Percentiles rank a stretch among this genome's conserved stretches.
Conservation (phyloP, 35 echinoderm and acorn worm species). For the Lytechinus pictus region DNA sequence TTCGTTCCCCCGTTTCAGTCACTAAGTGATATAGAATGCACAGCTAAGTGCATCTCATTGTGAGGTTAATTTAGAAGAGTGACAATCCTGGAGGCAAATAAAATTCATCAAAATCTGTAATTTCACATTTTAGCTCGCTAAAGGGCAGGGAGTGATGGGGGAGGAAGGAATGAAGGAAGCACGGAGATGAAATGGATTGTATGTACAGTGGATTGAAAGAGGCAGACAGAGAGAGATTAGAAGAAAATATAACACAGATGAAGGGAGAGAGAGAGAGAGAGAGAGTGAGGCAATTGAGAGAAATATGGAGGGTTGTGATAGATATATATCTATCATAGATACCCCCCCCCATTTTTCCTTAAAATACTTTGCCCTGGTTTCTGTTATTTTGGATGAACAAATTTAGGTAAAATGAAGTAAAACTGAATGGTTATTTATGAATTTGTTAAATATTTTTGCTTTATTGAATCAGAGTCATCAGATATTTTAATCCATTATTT, state of each 20-base stretch:
- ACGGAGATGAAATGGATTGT: neutral
- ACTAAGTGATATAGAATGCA: constrained; percentile 2
- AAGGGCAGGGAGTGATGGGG: neutral
- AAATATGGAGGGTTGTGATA: neutral
- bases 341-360: too few relatives aligned
- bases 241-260: neutral
- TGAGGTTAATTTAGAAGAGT: constrained; percentile 4
- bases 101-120: constrained; percentile 20
- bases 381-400: too few relatives aligned
- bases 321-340: too few relatives aligned
- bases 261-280: neutral
- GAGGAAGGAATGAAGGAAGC: neutral
- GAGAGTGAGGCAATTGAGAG: neutral
- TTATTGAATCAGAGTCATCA: too few relatives aligned
- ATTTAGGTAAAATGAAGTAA: too few relatives aligned
- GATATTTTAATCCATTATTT: too few relatives aligned
- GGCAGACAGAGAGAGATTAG: neutral
- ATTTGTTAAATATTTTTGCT: too few relatives aligned
- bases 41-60: neutral
- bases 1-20: neutral
- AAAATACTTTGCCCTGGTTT: too few relatives aligned
- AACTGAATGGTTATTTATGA: too few relatives aligned
- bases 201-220: neutral
- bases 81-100: constrained; percentile 9
- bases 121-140: neutral